Base-by-base conservation (phyloP, 2,797 vertebrate genomes). In the Arrhamphus sclerolepis region DNA sequence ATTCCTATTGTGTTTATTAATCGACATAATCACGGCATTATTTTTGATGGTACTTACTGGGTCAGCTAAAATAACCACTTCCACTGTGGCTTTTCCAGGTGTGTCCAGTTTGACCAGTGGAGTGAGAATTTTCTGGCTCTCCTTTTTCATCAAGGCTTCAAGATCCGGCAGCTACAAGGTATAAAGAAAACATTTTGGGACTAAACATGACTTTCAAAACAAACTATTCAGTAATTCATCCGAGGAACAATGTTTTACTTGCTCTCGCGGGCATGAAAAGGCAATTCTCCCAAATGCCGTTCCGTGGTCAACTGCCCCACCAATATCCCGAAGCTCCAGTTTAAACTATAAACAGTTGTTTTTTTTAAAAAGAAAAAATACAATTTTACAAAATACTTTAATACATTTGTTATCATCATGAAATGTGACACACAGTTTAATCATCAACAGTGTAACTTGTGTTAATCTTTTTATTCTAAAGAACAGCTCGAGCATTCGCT, bases 11-110 rank as follows among this genome's bases (percentile, higher is more conserved):
- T 19, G 4, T 19, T 21, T 5, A 1, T 29, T 11, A 17, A 3
- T 10, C 8, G 0, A 70, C 3, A 66, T 38, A 0, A 56, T 34
- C 20, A 3, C 13, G 49, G 1, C 3, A 46, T 54, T 7, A 6
- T 7, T 48, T 60, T 31, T 13, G 3, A 16, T 17, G n/a, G 54
- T 28, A 93, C 96, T 95, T 79, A 99, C 98, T 14, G 97, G 96
- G 82, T 99, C 97, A 0, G 95, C 94, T 89, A 99, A 87, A 78
- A 99, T 99, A 29, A 99, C 92, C 57, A 99, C 98, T 74, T 98
- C 95, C 4, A 99, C 97, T 0, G 96, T 97, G 26, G 97, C 95
- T 82, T 99, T 99, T 62, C 97, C 98, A 1, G 97, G 98, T 0
- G 97, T 99, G 56, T 99, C 96, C 83, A 99, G 84, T 74, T 96